Conservation (phyloP, 2,797 vertebrate species). For the Acrossocheilus fasciatus region DNA sequence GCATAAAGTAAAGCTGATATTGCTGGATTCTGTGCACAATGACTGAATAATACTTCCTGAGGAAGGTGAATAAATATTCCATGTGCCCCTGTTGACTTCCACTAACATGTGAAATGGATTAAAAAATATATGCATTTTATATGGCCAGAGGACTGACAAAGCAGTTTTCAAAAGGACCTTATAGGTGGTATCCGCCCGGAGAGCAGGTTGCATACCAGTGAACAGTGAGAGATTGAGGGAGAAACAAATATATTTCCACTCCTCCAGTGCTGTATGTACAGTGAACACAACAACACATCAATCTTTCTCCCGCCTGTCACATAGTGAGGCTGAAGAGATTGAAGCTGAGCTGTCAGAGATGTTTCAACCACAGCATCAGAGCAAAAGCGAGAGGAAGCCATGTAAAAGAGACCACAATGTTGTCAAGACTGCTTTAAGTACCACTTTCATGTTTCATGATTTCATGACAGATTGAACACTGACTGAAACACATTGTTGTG, state of each 20-base stretch:
- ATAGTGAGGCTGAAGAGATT: slow-evolving; percentile 15
- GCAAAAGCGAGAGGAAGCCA: neutral
- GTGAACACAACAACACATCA: slow-evolving; percentile 35
- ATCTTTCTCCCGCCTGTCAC: slow-evolving; percentile 5
- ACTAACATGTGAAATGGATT: slow-evolving; percentile 3
- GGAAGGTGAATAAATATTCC: neutral
- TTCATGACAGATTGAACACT: neutral
- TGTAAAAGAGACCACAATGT: neutral
- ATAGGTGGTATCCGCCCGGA: neutral
- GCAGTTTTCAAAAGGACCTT: slow-evolving; percentile 2
- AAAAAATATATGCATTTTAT: neutral
- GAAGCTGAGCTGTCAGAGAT: slow-evolving; percentile 24
- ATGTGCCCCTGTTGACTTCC: neutral
- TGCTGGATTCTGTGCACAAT: neutral
- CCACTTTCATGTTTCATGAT: slow-evolving; percentile 1
- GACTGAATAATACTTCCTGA: neutral
- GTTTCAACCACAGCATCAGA: slow-evolving; percentile 15
- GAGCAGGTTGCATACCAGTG: neutral
- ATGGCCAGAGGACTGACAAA: neutral
- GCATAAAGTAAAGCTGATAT: neutral
- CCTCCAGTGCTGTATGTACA: slow-evolving; percentile 24
- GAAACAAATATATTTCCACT: slow-evolving; percentile 17
- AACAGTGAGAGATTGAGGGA: slow-evolving; percentile 10
- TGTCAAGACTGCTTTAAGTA: slow-evolving; percentile 3
- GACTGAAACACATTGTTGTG: neutral